Evolutionary conservation across 2,797 vertebrate genomes (phyloP).

Genomic region (Phalloptychus januarius): DNA sequence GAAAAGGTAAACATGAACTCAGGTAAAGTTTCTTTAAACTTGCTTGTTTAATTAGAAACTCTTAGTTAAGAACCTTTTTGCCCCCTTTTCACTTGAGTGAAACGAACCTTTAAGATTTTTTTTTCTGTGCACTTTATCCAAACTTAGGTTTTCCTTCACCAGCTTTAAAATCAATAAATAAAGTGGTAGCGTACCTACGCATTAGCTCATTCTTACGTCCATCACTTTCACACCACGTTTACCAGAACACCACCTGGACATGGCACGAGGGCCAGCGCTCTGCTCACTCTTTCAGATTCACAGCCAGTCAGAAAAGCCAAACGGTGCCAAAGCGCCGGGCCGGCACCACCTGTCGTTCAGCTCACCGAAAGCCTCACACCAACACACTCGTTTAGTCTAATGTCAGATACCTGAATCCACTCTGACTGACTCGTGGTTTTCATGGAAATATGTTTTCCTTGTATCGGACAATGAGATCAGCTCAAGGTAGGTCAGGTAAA

Average conservation of each 20-base stretch:
- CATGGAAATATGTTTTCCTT: neutral
- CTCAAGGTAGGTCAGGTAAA: neutral
- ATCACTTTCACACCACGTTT: conserved; percentile 60
- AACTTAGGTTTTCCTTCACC: conserved; percentile 37
- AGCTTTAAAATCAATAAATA: conserved; percentile 32
- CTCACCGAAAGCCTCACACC: conserved; percentile 42
- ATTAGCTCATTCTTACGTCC: conserved; percentile 45
- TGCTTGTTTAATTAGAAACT: neutral
- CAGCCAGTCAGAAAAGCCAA: conserved; percentile 50
- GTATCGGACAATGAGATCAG: too few relatives aligned
- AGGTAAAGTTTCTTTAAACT: neutral
- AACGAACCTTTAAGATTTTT: neutral
- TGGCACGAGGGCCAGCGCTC: conserved; percentile 37
- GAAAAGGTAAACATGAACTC: neutral
- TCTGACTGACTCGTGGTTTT: neutral
- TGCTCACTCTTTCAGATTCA: conserved; percentile 43
- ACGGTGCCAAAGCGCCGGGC: conserved; percentile 58
- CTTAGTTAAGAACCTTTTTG: neutral
- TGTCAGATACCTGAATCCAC: conserved; percentile 32
- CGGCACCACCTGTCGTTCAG: conserved; percentile 66
- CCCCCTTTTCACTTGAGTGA: neutral
- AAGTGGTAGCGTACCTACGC: conserved; percentile 61
- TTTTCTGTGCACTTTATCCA: conserved; percentile 18
- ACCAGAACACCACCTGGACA: conserved; percentile 73
- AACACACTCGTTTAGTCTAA: conserved; percentile 19